These are phyloP conservation scores for Acromyrmex charruanus DNA, from an alignment of 1,140 invertebrate genomes.

Conservation along the genomic window DNA sequence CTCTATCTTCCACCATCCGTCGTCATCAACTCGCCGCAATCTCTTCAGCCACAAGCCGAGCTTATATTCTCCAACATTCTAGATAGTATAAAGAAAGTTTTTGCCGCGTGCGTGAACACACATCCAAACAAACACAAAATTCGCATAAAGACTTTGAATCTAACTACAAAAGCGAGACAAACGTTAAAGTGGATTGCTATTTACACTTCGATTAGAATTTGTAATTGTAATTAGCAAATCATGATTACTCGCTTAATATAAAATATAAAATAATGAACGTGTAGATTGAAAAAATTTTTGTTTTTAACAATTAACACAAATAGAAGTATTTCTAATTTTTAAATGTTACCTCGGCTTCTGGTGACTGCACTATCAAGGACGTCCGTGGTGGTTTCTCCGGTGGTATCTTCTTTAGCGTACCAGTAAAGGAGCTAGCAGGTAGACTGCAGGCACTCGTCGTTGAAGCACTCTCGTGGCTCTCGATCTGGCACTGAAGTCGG, in stretches of 20 bases:
- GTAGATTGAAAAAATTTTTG: not conserved
- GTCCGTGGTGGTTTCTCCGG: slow-evolving; percentile 86
- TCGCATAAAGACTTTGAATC: not conserved
- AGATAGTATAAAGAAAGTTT: slow-evolving; percentile 19
- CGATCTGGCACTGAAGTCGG: slow-evolving; percentile 79
- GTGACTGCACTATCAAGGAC: slow-evolving; percentile 84
- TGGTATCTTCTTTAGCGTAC: slow-evolving; percentile 85
- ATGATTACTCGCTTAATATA: not conserved
- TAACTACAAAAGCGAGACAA: not conserved
- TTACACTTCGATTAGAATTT: slow-evolving; percentile 14
- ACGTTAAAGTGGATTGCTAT: not conserved
- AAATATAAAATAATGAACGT: slow-evolving; percentile 10
- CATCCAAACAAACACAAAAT: not conserved
- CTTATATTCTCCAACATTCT: slow-evolving; percentile 10
- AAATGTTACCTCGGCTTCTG: slow-evolving; percentile 84
- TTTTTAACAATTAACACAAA: not conserved
- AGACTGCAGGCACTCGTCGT: slow-evolving; percentile 49
- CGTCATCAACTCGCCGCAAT: slow-evolving; percentile 43
- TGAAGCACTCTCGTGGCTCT: slow-evolving; percentile 77
- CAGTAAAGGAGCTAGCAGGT: slow-evolving; percentile 77
- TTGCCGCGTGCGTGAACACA: not conserved
- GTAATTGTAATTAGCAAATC: slow-evolving; percentile 6
- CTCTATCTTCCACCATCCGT: slow-evolving; percentile 53
- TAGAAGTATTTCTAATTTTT: slow-evolving; percentile 1
- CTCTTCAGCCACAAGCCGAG: slow-evolving; percentile 4